Evolutionary conservation across 2,113 vertebrate genomes (phyloP).

Genomic region (Eolophus roseicapilla): DNA sequence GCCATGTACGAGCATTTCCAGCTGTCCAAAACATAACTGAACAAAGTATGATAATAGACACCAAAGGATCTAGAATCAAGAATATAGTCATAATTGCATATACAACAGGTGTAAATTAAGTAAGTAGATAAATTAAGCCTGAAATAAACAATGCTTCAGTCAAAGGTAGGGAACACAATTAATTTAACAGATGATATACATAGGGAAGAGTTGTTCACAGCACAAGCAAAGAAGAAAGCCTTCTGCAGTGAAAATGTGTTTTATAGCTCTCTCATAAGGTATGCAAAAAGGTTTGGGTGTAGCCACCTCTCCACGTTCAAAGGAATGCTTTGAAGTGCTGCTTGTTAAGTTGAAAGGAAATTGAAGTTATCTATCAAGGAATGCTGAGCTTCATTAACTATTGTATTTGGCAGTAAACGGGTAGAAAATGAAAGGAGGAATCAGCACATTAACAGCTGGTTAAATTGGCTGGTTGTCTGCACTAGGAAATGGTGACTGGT

Average conservation of each 20-base stretch:
- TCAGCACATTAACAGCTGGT: not conserved
- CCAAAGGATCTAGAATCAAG: not conserved
- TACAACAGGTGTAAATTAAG: not conserved
- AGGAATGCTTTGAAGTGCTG: constrained; percentile 8
- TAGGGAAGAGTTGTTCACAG: not conserved
- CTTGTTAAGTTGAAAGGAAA: not conserved
- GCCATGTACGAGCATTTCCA: not conserved
- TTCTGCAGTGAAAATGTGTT: not conserved
- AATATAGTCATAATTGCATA: not conserved
- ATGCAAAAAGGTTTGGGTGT: not conserved
- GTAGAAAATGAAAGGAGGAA: constrained; percentile 3
- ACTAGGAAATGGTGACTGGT: not conserved
- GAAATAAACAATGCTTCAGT: not conserved
- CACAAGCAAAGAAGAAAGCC: not conserved
- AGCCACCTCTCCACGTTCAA: not conserved
- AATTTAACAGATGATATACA: not conserved
- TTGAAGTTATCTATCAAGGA: not conserved
- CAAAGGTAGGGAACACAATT: not conserved
- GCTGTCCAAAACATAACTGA: not conserved
- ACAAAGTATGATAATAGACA: not conserved
- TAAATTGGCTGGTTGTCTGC: not conserved
- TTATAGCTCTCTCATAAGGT: not conserved
- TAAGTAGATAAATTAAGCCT: constrained; percentile 3
- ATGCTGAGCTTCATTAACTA: not conserved
- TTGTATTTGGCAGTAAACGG: not conserved